Evolutionary conservation across 2,888 invertebrate species (phyloP), one percentile per base, ranked within the genome.

Genomic region (Coronaproctus castanopsis): DNA sequence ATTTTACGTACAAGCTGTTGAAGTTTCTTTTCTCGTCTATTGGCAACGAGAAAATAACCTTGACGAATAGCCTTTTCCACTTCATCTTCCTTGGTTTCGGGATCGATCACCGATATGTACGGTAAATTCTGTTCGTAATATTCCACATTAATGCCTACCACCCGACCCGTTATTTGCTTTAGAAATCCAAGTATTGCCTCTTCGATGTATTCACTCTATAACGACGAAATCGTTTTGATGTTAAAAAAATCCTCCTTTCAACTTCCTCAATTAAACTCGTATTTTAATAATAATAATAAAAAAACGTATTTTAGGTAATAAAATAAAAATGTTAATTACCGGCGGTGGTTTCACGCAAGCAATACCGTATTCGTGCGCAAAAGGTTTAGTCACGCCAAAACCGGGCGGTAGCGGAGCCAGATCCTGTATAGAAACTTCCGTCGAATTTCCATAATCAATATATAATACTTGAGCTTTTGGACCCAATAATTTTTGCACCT

Each of bases 401-500:
- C 81, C 80, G 22, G 83, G 75, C 0, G 96, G 93, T 63, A 98
- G 75, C 18, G 80, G 74, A n/a, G 95, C 92, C 63, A 84, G 80
- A 54, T 80, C 80, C 1, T 62, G 50, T 20, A 53, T 57, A 21
- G 57, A 59, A 66, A 71, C 72, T 65, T 80, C 80, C 76, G 92
- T 93, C 70, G 86, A 80, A 72, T 98, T 98, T 65, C 98, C 98
- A 70, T 92, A 98, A 72, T 98, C 98, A 66, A 97, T 80, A 75
- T 91, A 98, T 63, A 87, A 78, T 36, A 98, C 85, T 57, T 80
- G 80, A 18, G 83, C 84, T 67, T 84, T 83, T 61, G 80, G 78
- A 49, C 85, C 83, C 20, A 66, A 66, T 1, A 87, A 73, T 68
- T 82, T 86, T 69, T 93, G 91, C n/a, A 96, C 80, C 71, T 83